phyloP scores from a whole-genome alignment of 1,140 invertebrate species.

The Hyles vespertilio region DNA sequence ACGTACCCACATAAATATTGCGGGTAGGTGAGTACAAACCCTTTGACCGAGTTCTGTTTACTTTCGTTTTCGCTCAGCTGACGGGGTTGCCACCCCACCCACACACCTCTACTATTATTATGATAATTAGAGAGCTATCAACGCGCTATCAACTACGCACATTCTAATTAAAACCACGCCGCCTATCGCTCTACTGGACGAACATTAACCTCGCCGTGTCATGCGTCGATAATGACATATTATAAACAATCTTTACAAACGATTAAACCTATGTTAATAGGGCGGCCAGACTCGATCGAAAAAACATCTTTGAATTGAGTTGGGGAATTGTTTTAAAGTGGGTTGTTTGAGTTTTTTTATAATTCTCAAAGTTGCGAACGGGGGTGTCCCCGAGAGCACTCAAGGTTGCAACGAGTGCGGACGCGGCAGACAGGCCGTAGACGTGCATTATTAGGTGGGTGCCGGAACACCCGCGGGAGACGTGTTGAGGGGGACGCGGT shows the following conservation, averaged over 20 bases:
- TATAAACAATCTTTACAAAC: no score
- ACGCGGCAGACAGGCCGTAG: conserved; percentile 71
- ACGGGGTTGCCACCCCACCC: conserved; percentile 63
- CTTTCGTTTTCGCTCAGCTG: conserved; percentile 77
- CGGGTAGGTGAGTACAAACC: conserved; percentile 75
- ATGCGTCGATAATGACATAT: not conserved
- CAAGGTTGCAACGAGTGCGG: conserved; percentile 71
- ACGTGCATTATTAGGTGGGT: conserved; percentile 76
- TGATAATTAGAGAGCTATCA: conserved; percentile 71
- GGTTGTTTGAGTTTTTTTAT: conserved; percentile 22
- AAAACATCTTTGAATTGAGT: no score
- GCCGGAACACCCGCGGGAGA: conserved; percentile 66
- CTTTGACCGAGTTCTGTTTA: conserved; percentile 77
- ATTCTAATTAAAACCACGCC: conserved; percentile 40
- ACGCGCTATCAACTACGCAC: conserved; percentile 35
- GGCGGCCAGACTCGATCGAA: no score
- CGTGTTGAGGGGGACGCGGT: conserved; percentile 47
- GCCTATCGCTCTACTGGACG: conserved; percentile 17
- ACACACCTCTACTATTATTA: conserved; percentile 68
- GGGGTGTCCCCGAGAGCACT: conserved; percentile 48
- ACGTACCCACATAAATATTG: conserved; percentile 73
- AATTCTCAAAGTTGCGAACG: conserved; percentile 30
- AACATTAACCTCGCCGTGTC: conserved; percentile 5
- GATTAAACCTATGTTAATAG: no score
- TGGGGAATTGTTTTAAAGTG: conserved; percentile 10